phyloP scores from a whole-genome alignment of 2,888 invertebrate genomes.

The Phaonia tiefii region DNA sequence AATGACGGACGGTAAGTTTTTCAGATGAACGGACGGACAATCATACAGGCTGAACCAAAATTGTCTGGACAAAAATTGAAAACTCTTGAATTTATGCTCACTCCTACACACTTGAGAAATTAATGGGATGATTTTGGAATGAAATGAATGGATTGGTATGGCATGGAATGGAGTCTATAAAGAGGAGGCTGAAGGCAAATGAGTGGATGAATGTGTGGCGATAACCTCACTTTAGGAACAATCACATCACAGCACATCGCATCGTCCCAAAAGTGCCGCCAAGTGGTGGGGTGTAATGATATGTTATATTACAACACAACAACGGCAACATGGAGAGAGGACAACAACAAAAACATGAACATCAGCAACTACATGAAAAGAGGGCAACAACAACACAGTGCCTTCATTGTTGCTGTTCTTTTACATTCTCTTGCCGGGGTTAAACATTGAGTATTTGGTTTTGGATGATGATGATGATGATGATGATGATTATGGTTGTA shows the following conservation, averaged over 20 bases:
- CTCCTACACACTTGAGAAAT: neutral
- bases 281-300: conserved; percentile 53
- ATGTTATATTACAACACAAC: conserved; percentile 34
- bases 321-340: neutral
- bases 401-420: no score
- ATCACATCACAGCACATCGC: conserved; percentile 26
- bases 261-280: conserved; percentile 32
- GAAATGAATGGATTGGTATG: conserved; percentile 33
- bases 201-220: conserved; percentile 24
- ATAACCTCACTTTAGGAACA: conserved; percentile 56
- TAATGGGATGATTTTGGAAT: neutral
- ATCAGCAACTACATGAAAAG: conserved; percentile 25
- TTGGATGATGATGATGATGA: no score
- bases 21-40: neutral
- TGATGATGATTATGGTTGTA: no score
- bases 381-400: no score
- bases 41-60: no score
- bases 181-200: no score
- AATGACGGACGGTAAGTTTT: neutral
- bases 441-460: no score
- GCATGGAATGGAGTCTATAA: no score
- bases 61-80: no score
- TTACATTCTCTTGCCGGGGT: no score
- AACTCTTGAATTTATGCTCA: no score
- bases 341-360: conserved; percentile 16